phyloP scores from a whole-genome alignment of 2,797 vertebrate genomes.

The Odontamblyopus lacepedii region DNA sequence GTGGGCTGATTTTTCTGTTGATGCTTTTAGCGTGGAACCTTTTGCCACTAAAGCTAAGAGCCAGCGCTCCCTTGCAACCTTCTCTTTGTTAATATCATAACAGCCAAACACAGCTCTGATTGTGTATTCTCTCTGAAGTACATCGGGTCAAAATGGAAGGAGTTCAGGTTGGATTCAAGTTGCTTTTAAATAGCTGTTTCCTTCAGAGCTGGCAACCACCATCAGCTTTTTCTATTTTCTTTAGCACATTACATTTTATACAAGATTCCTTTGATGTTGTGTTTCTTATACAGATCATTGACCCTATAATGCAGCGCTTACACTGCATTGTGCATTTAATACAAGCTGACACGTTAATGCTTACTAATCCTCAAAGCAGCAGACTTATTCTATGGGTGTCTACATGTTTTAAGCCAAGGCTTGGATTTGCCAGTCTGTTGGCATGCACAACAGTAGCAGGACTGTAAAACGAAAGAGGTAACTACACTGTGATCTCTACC shows the following conservation, averaged over 20 bases:
- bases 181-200: constrained; percentile 28
- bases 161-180: constrained; percentile 27
- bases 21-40: constrained; percentile 64
- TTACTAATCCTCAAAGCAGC: constrained; percentile 8
- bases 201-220: constrained; percentile 22
- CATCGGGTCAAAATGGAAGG: constrained; percentile 49
- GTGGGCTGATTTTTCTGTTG: constrained; percentile 69
- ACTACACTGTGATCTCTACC: constrained; percentile 76
- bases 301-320: constrained; percentile 16
- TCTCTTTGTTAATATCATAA: constrained; percentile 52
- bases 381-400: constrained; percentile 1
- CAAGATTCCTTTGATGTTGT: constrained; percentile 19
- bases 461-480: constrained; percentile 65
- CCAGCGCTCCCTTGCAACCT: constrained; percentile 41
- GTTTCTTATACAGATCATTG: constrained; percentile 11
- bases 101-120: constrained; percentile 54
- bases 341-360: constrained; percentile 15
- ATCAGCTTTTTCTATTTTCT: not conserved
- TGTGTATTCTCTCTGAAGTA: constrained; percentile 41
- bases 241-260: constrained; percentile 12
- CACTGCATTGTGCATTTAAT: constrained; percentile 6
- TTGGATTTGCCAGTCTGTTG: constrained; percentile 25
- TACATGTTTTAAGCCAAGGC: constrained; percentile 31
- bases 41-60: constrained; percentile 55
- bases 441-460: constrained; percentile 36